Evolutionary conservation across 2,113 vertebrate genomes (phyloP).

Genomic region (Pipra filicauda): DNA sequence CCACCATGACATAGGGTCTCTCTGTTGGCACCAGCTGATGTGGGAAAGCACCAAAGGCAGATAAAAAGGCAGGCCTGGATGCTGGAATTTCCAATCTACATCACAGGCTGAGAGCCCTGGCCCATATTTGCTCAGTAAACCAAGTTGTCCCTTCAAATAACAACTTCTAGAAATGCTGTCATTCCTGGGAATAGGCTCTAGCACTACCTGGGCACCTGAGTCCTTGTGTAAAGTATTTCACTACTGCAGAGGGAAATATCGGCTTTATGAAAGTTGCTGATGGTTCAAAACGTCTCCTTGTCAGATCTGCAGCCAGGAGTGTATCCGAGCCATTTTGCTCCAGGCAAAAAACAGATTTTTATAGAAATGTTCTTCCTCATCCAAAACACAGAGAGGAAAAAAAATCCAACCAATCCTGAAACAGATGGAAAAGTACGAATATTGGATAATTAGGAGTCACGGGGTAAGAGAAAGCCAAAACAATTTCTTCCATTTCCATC

Average conservation of each 20-base stretch:
- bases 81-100: not conserved
- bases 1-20: fast-evolving
- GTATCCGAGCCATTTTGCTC: not conserved
- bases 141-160: not conserved
- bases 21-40: not conserved
- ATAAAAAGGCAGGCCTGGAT: not conserved
- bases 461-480: conserved; percentile 7
- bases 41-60: not conserved
- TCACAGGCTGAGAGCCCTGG: not conserved
- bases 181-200: not conserved
- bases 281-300: conserved; percentile 38
- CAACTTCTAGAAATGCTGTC: not conserved
- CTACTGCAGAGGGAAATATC: not conserved
- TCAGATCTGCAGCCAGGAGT: conserved; percentile 53
- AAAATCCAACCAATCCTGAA: not conserved
- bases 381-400: not conserved
- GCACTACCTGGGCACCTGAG: not conserved
- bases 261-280: conserved; percentile 33
- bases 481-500: conserved; percentile 37
- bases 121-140: not conserved
- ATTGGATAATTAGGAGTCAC: conserved; percentile 41
- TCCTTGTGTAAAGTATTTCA: not conserved
- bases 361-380: conserved; percentile 23
- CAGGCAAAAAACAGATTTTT: conserved; percentile 50
- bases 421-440: conserved; percentile 10